phyloP scores from a whole-genome alignment of 2,888 invertebrate genomes.

The Pseudoips prasinana region DNA sequence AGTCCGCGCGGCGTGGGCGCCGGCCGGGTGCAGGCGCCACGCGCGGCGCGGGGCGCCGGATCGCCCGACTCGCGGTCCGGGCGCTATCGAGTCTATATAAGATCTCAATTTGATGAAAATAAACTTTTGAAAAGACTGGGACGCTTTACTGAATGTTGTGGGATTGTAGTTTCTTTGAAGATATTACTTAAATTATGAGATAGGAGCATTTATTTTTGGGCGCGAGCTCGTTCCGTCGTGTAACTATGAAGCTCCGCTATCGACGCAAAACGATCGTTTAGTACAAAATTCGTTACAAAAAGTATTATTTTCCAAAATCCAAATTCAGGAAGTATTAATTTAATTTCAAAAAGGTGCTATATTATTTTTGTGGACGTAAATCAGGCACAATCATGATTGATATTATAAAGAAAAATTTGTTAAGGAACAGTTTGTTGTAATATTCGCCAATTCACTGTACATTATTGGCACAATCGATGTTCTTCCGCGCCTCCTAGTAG shows the following conservation, averaged over 20 bases:
- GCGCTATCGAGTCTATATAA: slow-evolving; percentile 78
- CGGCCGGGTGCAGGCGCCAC: slow-evolving; percentile 35
- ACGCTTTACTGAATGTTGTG: slow-evolving; percentile 82
- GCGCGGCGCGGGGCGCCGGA: slow-evolving; percentile 30
- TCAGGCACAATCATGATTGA: slow-evolving; percentile 49
- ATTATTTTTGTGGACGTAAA: slow-evolving; percentile 46
- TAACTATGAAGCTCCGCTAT: slow-evolving; percentile 54
- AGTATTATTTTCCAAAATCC: slow-evolving; percentile 77
- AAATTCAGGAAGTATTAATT: slow-evolving; percentile 77
- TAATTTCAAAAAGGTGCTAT: slow-evolving; percentile 65
- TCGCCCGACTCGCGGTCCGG: slow-evolving; percentile 51
- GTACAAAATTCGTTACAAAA: slow-evolving; percentile 75
- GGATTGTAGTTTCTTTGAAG: slow-evolving; percentile 78
- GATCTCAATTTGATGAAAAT: slow-evolving; percentile 83
- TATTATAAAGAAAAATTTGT: slow-evolving; percentile 31
- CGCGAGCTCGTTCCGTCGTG: slow-evolving; percentile 48
- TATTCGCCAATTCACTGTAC: slow-evolving; percentile 29
- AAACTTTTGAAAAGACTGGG: slow-evolving; percentile 81
- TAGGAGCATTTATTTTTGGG: slow-evolving; percentile 76
- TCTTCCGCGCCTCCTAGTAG: slow-evolving; percentile 65
- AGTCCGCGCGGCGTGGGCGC: slow-evolving; percentile 25
- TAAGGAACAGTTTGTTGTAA: slow-evolving; percentile 31
- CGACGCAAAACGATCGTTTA: slow-evolving; percentile 63
- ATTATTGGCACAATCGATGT: slow-evolving; percentile 61
- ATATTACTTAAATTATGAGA: slow-evolving; percentile 80